These are phyloP conservation scores for Cotesia chilonis DNA, from an alignment of 1,140 invertebrate genomes.

Conservation along the genomic window DNA sequence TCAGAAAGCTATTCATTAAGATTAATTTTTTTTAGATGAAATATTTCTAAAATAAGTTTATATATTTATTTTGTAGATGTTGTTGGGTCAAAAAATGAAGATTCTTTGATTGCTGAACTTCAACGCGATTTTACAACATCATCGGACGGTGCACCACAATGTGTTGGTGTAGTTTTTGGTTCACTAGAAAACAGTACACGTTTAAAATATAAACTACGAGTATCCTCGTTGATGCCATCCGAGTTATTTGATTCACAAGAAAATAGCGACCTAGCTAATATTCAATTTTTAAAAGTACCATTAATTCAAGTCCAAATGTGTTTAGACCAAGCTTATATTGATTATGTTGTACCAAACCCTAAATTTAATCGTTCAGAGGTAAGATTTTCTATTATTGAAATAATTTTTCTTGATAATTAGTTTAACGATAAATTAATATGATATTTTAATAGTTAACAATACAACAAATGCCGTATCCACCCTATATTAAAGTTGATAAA, in stretches of 20 bases:
- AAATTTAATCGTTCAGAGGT: slow-evolving; percentile 15
- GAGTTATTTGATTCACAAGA: slow-evolving; percentile 47
- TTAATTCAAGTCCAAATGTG: slow-evolving; percentile 57
- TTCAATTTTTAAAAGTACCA: slow-evolving; percentile 37
- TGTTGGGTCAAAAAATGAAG: slow-evolving; percentile 52
- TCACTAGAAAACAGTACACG: slow-evolving; percentile 38
- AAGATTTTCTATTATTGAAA: slow-evolving; percentile 23
- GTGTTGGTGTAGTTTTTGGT: slow-evolving; percentile 54
- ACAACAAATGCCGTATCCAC: slow-evolving; percentile 62
- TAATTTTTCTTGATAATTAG: slow-evolving; percentile 15
- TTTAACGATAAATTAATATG: slow-evolving; percentile 14
- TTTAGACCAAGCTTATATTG: slow-evolving; percentile 53
- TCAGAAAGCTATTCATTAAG: too few relatives aligned
- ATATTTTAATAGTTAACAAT: slow-evolving; percentile 50
- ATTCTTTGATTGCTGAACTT: slow-evolving; percentile 51
- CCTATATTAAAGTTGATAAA: slow-evolving; percentile 51
- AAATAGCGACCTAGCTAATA: slow-evolving; percentile 33
- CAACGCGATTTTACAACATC: slow-evolving; percentile 39
- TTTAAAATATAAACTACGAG: slow-evolving; percentile 56
- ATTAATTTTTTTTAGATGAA: too few relatives aligned
- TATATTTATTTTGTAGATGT: slow-evolving; percentile 43
- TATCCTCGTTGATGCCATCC: slow-evolving; percentile 45
- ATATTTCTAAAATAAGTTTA: slow-evolving; percentile 11
- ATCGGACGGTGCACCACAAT: slow-evolving; percentile 10
- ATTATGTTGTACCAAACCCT: slow-evolving; percentile 33